Base-by-base conservation (phyloP, 2,888 invertebrate genomes). In the Nineta flava region DNA sequence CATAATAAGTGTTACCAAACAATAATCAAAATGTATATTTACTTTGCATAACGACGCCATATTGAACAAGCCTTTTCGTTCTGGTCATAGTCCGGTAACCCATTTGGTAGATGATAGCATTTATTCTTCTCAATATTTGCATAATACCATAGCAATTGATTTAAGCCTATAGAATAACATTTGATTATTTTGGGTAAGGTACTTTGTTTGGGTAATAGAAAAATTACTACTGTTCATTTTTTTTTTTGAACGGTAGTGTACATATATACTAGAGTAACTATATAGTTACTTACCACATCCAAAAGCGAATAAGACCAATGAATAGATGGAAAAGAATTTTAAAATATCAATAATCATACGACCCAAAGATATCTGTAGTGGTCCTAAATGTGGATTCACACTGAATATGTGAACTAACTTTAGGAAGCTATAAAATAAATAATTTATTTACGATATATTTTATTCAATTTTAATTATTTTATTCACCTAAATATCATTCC, bases 381-480 rank as follows among this genome's bases (percentile, higher is more conserved):
- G 96, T 53, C 96, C 95, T 57, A 96, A 74, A 66, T 96, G 91
- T 0, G 95, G 95, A 70, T 94, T 95, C 55, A 96, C 90, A 53
- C 93, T 94, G 74, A 95, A 95, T 63, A 95, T 91, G 66, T 95
- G 94, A 16, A 96, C 94, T 61, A 96, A 76, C 66, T 96, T 96
- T 51, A 96, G 74, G 61, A 90, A 93, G 53, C 91, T 92, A 65
- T 61, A 68, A 69, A 50, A n/a, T n/a, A n/a, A n/a, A n/a, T n/a
- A n/a, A n/a, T 32, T 32, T 32, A 7, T 9, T 32, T 32, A 10
- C 32, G 10, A 9, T 32, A 10, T 32, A 9, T 32, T 9, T 32
- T 32, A 32, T 32, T 7, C 7, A 9, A 9, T 9, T 32, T 32
- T 7, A 32, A 32, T 9, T 32, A 32, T 32, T 32, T 10, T 32